Evolutionary conservation across 2,113 vertebrate species (phyloP).

Genomic region (Zosterops pallidus): DNA sequence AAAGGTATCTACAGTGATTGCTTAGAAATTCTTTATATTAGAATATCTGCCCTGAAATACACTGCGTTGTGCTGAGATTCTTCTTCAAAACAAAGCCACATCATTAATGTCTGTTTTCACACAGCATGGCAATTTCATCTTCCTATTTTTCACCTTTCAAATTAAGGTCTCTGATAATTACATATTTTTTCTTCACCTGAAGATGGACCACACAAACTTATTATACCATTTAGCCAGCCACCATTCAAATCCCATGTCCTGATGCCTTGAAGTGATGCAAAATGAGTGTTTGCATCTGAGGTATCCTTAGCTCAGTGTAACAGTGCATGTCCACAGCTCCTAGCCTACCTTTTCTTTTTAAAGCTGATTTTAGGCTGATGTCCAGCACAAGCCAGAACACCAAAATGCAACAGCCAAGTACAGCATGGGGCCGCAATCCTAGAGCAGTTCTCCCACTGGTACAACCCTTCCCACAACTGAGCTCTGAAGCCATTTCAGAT

Average conservation of each 20-base stretch:
- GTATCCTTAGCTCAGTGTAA: not conserved
- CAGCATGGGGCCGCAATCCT: not conserved
- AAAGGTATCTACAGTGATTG: not conserved
- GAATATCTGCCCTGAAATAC: not conserved
- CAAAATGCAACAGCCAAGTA: not conserved
- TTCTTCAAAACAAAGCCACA: not conserved
- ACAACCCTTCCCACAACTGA: not conserved
- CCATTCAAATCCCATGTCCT: not conserved
- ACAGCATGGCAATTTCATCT: not conserved
- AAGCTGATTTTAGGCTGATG: not conserved
- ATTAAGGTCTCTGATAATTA: not conserved
- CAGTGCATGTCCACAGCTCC: not conserved
- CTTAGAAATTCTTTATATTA: not conserved
- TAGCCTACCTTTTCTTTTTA: not conserved
- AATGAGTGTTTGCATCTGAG: not conserved
- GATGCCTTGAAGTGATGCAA: not conserved
- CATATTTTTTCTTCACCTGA: not conserved
- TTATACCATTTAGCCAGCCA: not conserved
- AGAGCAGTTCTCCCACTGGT: not conserved
- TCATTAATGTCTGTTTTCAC: not conserved
- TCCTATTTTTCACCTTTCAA: not conserved
- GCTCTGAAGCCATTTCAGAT: not conserved
- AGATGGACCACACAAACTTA: not conserved
- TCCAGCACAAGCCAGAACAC: not conserved
- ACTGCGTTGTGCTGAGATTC: not conserved